Conservation (phyloP, 1,140 invertebrate species). For the Megathymus violae region DNA sequence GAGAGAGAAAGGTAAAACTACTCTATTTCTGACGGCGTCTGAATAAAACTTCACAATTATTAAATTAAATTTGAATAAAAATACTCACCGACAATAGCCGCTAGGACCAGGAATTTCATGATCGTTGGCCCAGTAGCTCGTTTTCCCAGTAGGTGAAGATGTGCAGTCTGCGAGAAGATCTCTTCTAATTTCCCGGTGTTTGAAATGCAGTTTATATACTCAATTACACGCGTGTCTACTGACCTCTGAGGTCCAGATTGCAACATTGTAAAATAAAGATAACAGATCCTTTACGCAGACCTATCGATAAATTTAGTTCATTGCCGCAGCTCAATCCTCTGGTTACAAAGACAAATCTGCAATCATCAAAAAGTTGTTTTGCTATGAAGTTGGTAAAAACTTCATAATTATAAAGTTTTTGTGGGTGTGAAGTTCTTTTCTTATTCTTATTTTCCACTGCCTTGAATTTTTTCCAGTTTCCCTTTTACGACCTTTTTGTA, state of each 20-base stretch:
- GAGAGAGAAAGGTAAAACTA: too few species aligned
- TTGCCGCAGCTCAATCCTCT: too few species aligned
- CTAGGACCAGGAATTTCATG: constrained; percentile 59
- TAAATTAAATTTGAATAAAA: constrained; percentile 21
- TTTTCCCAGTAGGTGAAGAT: constrained; percentile 34
- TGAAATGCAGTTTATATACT: constrained; percentile 50
- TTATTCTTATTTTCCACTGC: too few species aligned
- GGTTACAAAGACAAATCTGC: too few species aligned
- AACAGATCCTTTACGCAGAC: constrained; percentile 1
- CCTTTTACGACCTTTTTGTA: too few species aligned
- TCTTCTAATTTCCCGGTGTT: constrained; percentile 44
- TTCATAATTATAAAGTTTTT: neutral
- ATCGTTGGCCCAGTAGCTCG: too few species aligned
- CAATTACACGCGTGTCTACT: constrained; percentile 48
- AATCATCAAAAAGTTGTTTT: too few species aligned
- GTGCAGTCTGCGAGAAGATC: constrained; percentile 48
- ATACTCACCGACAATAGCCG: constrained; percentile 58
- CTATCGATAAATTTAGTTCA: neutral
- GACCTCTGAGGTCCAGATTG: constrained; percentile 41
- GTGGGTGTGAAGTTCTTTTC: too few species aligned
- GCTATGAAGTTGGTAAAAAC: too few species aligned
- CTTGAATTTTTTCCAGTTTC: too few species aligned
- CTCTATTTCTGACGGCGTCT: too few species aligned
- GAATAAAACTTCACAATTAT: too few species aligned
- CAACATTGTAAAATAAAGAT: constrained; percentile 50